Base-by-base conservation (phyloP, 2,888 invertebrate species). In the Aphrophora alni region DNA sequence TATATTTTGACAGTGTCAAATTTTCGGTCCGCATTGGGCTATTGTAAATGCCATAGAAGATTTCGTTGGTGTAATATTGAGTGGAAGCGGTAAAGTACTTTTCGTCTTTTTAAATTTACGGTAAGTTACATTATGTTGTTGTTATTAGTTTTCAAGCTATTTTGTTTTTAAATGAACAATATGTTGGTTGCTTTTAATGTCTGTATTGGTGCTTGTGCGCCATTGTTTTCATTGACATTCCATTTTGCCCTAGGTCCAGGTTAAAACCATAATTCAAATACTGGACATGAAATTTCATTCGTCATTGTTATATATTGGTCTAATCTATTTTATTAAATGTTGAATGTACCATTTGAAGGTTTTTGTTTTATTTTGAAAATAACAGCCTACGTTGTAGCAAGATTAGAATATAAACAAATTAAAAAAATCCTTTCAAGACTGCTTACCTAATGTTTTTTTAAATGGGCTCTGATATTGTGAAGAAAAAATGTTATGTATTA, bases 1-100 rank as follows among this genome's bases (percentile, higher is more conserved):
- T 75, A 24, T 75, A 78, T 59, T 77, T 74, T 77, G 77, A 77
- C 77, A 77, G 77, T 73, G 70, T 78, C 75, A 75, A 59, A 81
- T 38, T 78, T 78, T 77, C 70, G 77, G 70, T 78, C 69, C 78
- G 59, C 59, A 59, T 71, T 71, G 33, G 33, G 26, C n/a, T 24
- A 21, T 73, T 73, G 73, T 73, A 73, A 17, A 73, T 71, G 33
- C 73, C 73, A 73, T 38, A 24, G 38, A 71, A 51, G 75, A 71
- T 25, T 80, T 76, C 44, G 80, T 72, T 80, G 80, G 70, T 80
- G 28, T 76, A 51, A 71, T 76, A 75, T 38, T 38, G 12, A 28
- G 25, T 51, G 76, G 28, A 76, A 71, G 71, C 71, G 68, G 21
- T 59, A 68, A 38, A 44, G 75, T 70, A 75, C 38, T 69, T 75